Percentiles rank a stretch among this genome's conserved stretches.
phyloP scores from a whole-genome alignment of 1,140 invertebrate genomes.

The Philopotamus ludificatus region DNA sequence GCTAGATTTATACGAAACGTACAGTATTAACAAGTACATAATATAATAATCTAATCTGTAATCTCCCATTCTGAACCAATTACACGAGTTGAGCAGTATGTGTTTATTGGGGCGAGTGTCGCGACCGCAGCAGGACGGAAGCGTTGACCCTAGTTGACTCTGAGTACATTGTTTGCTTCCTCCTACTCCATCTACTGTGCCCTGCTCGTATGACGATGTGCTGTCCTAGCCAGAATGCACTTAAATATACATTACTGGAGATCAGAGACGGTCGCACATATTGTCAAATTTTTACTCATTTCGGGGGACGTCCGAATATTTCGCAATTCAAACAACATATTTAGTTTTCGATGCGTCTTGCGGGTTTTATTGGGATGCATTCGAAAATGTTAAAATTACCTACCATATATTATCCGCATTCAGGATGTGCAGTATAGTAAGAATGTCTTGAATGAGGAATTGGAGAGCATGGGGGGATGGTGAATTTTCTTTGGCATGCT shows the following conservation, averaged over 20 bases:
- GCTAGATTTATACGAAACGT: too few species aligned
- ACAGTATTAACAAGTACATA: too few species aligned
- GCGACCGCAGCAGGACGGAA: conserved; percentile 5
- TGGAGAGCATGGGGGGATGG: background rate
- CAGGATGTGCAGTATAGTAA: background rate
- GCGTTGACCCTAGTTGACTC: conserved; percentile 1
- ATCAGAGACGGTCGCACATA: background rate
- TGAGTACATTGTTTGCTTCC: background rate
- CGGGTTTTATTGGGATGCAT: background rate
- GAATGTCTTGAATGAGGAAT: background rate
- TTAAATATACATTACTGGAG: background rate
- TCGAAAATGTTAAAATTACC: background rate
- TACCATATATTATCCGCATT: background rate
- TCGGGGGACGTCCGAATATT: too few species aligned
- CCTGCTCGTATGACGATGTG: too few species aligned
- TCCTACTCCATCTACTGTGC: background rate
- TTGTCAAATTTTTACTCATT: background rate
- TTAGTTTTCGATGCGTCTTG: too few species aligned
- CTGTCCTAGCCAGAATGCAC: too few species aligned
- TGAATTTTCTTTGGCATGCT: background rate
- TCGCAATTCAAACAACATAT: too few species aligned
- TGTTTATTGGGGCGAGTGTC: background rate
- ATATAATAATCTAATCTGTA: too few species aligned
- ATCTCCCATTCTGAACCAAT: too few species aligned
- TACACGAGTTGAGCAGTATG: too few species aligned